A percentile compares a stretch with the other conserved stretches of the same genome.
Conservation (phyloP, 2,888 invertebrate genomes). For the Drosophila diplacantha region DNA sequence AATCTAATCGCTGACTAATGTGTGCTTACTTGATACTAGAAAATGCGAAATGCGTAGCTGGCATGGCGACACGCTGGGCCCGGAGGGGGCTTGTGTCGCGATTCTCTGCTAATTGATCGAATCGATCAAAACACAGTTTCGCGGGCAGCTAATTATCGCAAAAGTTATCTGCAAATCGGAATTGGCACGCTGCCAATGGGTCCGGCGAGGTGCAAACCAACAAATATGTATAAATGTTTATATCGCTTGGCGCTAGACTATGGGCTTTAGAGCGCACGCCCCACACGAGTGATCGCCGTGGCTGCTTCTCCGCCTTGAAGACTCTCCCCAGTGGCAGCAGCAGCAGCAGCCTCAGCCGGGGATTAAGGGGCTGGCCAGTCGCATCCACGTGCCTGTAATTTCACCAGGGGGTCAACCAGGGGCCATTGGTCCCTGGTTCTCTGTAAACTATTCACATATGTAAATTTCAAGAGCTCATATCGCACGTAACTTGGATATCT, state of each 20-base stretch:
- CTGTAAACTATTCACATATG: background rate
- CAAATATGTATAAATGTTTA: no score
- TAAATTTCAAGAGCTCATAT: background rate
- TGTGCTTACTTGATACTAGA: slow-evolving; percentile 44
- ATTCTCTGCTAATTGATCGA: slow-evolving; percentile 24
- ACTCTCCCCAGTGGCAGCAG: background rate
- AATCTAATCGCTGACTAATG: slow-evolving; percentile 39
- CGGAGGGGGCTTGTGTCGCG: slow-evolving; percentile 10
- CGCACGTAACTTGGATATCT: background rate
- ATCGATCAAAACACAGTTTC: slow-evolving; percentile 24
- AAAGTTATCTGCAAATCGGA: background rate
- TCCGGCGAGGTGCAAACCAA: background rate
- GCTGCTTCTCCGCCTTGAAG: slow-evolving; percentile 10
- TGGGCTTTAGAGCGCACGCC: slow-evolving; percentile 8
- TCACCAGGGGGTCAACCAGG: background rate
- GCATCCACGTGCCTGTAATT: slow-evolving; percentile 9
- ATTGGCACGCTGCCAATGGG: slow-evolving; percentile 21
- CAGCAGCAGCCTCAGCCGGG: background rate
- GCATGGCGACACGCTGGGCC: background rate
- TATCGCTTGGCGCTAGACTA: slow-evolving; percentile 3
- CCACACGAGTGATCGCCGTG: slow-evolving; percentile 14
- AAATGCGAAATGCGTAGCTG: slow-evolving; percentile 12
- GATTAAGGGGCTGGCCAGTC: background rate
- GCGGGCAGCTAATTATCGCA: slow-evolving; percentile 24
- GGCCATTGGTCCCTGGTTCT: background rate